Conservation (phyloP, 1,140 invertebrate species). For the Hestina assimilis region DNA sequence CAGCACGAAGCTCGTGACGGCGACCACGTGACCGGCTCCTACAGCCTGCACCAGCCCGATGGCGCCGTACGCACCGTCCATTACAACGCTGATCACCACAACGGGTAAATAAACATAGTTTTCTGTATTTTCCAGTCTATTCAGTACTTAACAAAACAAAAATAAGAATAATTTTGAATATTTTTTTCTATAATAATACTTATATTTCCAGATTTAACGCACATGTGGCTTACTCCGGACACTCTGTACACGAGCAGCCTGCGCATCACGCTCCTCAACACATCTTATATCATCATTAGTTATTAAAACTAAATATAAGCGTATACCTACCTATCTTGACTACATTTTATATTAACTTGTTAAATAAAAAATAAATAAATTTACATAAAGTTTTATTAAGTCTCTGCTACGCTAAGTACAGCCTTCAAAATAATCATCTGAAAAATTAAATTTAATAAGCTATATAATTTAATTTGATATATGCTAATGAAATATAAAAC, state of each 20-base stretch:
- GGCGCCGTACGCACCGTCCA: conserved; percentile 62
- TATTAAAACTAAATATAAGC: neutral
- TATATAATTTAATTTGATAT: too few relatives aligned
- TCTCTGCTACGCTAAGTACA: too few relatives aligned
- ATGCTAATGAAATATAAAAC: too few relatives aligned
- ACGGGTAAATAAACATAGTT: conserved; percentile 52
- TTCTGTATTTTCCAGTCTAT: neutral
- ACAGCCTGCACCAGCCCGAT: conserved; percentile 73
- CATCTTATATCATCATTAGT: conserved; percentile 31
- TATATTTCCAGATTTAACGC: conserved; percentile 38
- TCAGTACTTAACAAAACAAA: too few relatives aligned
- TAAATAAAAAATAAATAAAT: neutral
- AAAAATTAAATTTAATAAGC: too few relatives aligned
- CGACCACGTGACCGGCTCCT: conserved; percentile 70
- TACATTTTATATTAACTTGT: too few relatives aligned
- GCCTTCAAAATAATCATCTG: too few relatives aligned
- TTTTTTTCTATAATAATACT: too few relatives aligned
- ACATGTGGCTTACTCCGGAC: conserved; percentile 35
- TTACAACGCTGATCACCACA: conserved; percentile 59
- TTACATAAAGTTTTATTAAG: too few relatives aligned
- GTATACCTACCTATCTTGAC: too few relatives aligned
- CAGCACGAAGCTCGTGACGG: conserved; percentile 56
- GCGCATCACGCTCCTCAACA: conserved; percentile 19
- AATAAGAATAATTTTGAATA: too few relatives aligned
- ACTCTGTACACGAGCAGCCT: conserved; percentile 30